phyloP scores from a whole-genome alignment of 2,113 vertebrate species.

The Chlamydotis undulata region DNA sequence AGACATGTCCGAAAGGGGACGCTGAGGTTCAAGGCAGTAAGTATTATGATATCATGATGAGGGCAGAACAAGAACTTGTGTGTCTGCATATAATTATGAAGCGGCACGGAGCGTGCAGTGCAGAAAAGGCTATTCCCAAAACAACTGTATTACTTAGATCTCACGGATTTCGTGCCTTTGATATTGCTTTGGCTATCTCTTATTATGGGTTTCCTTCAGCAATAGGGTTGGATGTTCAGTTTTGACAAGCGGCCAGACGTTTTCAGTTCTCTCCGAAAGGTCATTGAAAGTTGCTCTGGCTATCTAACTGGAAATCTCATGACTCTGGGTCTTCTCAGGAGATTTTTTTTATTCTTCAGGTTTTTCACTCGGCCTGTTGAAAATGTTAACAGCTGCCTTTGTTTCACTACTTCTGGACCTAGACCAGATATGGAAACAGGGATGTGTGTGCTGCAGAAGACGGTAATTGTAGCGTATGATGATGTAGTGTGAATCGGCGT shows the following conservation, averaged over 20 bases:
- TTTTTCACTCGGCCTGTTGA: constrained; percentile 24
- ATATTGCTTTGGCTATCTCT: constrained; percentile 65
- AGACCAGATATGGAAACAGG: neutral
- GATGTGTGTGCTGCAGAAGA: neutral
- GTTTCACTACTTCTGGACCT: constrained; percentile 5
- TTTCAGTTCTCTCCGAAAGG: constrained; percentile 35
- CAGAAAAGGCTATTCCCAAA: constrained; percentile 44
- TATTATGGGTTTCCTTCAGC: constrained; percentile 39
- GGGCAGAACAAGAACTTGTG: neutral
- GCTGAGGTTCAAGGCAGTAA: neutral
- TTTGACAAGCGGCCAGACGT: constrained; percentile 58
- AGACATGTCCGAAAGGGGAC: neutral
- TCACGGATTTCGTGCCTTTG: constrained; percentile 39
- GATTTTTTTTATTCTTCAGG: constrained; percentile 3
- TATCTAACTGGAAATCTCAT: constrained; percentile 56
- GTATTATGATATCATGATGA: neutral
- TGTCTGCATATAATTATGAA: constrained; percentile 34
- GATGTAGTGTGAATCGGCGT: neutral
- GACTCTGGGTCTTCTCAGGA: constrained; percentile 42
- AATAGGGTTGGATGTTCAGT: neutral
- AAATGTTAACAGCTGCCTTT: constrained; percentile 47
- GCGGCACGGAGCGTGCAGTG: neutral
- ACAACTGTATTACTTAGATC: constrained; percentile 7
- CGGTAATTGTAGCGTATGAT: neutral
- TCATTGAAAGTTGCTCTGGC: constrained; percentile 32